Base-by-base conservation (phyloP, 2,888 invertebrate species). In the Drosophila mayaguana region DNA sequence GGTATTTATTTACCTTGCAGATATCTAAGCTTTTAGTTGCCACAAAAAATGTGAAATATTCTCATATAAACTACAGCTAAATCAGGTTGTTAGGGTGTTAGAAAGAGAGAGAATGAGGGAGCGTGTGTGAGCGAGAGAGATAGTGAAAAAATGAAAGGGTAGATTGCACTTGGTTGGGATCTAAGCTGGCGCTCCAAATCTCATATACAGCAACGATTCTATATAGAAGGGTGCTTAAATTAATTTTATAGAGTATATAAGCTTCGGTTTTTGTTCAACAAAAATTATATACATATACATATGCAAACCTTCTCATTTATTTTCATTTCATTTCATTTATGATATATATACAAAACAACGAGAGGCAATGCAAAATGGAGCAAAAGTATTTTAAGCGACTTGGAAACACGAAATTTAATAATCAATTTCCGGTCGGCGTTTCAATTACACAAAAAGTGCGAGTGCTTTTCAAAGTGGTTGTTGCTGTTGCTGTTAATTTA, bases 371-470 rank as follows among this genome's bases (percentile, higher is more conserved):
- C 25, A 54, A 53, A 62, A 32, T n/a, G 16, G 28, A 38, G 28
- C 48, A 50, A 32, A 12, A 32, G 18, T n/a, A 36, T 42, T 53
- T 32, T 22, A n/a, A 32, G 48, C 5, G 14, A 11, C 28, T 25
- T 42, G 20, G 59, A 48, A 43, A 18, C 22, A 50, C 32, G 45
- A 65, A 59, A 63, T 54, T 48, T 68, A 36, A 34, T 61, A 53
- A 61, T 45, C 63, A 70, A 69, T 65, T 80, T 80, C 82, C 80
- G 78, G 65, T 59, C 61, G 61, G 1, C 48, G 56, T 69, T 68
- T 73, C 46, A 43, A 63, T 76, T 70, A 64, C 63, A 11, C n/a
- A 18, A n/a, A 48, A 28, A 9, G 9, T 5, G 9, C 32, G 25
- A 25, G 25, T 16, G 46, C 2, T 16, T 25, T 46, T 16, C 25